Evolutionary conservation across 2,888 invertebrate genomes (phyloP).

Genomic region (Caenorhabditis sp.): DNA sequence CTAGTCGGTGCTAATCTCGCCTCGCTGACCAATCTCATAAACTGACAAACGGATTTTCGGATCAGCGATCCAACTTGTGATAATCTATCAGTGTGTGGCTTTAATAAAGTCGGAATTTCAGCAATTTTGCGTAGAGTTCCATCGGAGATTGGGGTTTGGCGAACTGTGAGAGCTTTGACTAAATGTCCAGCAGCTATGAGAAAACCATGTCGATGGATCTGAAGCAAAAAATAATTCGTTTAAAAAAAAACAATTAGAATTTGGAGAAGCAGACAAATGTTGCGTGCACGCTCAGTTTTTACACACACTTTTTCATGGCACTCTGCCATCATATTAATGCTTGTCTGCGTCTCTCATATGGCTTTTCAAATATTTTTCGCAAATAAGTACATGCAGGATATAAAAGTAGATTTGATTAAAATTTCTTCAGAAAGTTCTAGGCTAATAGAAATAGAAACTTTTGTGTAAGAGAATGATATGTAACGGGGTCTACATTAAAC

Average conservation of each 20-base stretch:
- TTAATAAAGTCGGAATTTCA: slow-evolving; percentile 13
- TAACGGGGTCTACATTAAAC: too few species aligned
- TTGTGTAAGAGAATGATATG: too few species aligned
- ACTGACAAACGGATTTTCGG: slow-evolving; percentile 20
- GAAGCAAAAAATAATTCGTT: not conserved
- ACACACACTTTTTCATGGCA: too few species aligned
- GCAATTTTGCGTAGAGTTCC: not conserved
- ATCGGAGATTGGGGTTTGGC: slow-evolving; percentile 3
- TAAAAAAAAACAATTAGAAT: not conserved
- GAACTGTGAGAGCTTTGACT: slow-evolving; percentile 28
- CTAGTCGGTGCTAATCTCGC: slow-evolving; percentile 4
- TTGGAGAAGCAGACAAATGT: too few species aligned
- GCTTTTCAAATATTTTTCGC: too few species aligned
- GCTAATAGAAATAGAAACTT: too few species aligned
- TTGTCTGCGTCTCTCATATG: too few species aligned
- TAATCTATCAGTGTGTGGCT: slow-evolving; percentile 8
- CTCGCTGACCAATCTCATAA: slow-evolving; percentile 23
- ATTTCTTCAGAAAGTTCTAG: too few species aligned
- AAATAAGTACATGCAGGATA: too few species aligned
- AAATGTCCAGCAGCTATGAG: slow-evolving; percentile 39
- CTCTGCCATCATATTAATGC: too few species aligned
- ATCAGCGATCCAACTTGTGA: slow-evolving; percentile 24
- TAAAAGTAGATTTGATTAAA: too few species aligned
- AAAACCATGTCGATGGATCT: slow-evolving; percentile 49
- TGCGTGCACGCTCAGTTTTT: too few species aligned